phyloP scores from a whole-genome alignment of 2,113 vertebrate genomes.

The Anolis sagrei region DNA sequence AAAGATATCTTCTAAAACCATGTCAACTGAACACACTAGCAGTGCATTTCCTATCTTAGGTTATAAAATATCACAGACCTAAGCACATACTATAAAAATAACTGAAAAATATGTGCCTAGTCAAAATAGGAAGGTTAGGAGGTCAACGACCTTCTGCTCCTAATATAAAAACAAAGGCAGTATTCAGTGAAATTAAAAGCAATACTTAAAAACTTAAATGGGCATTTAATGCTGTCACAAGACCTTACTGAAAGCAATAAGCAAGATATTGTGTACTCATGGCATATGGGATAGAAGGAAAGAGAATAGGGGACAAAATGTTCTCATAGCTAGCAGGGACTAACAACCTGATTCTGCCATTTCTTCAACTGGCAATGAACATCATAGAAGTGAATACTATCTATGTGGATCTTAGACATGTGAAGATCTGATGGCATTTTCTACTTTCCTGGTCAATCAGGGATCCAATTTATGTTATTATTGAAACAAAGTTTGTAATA shows the following conservation, averaged over 20 bases:
- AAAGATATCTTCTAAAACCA: background rate
- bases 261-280: background rate
- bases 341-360: background rate
- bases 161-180: constrained; percentile 3
- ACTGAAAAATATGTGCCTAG: background rate
- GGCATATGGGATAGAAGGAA: background rate
- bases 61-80: constrained; percentile 40
- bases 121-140: constrained; percentile 1
- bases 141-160: constrained; percentile 1
- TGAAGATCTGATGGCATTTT: background rate
- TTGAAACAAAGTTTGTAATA: background rate
- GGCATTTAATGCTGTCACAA: background rate
- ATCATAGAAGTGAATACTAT: background rate
- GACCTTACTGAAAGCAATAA: background rate
- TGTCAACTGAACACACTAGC: background rate
- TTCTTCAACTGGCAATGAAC: background rate
- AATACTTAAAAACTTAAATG: background rate
- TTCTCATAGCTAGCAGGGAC: background rate
- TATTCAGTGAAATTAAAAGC: background rate
- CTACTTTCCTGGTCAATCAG: background rate
- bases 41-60: background rate
- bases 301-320: background rate
- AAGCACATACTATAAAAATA: background rate
- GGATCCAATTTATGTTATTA: background rate
- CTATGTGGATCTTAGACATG: background rate